Conservation (phyloP, 2,113 vertebrate species). For the Mobula hypostoma region DNA sequence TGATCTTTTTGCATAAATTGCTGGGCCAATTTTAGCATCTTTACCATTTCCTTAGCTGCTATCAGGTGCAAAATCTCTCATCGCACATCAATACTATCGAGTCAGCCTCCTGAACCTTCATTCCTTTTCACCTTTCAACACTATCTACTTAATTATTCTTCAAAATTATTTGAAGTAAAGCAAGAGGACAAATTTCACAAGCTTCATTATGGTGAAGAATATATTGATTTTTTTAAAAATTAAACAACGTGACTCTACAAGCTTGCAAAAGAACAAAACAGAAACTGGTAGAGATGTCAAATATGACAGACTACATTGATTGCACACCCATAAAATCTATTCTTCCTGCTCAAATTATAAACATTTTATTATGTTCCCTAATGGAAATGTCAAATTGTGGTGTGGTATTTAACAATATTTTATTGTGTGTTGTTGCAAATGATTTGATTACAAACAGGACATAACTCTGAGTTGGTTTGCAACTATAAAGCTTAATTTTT, state of each 20-base stretch:
- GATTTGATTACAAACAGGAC: not conserved
- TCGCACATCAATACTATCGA: not conserved
- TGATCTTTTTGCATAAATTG: not conserved
- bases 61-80: conserved; percentile 2
- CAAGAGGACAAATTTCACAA: not conserved
- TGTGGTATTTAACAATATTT: not conserved
- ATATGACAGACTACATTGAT: conserved; percentile 4
- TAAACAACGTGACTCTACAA: not conserved
- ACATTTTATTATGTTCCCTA: not conserved
- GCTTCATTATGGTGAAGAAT: not conserved
- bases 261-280: not conserved
- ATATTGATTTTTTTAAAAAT: not conserved
- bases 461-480: not conserved
- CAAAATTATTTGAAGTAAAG: conserved; percentile 12
- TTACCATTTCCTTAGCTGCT: not conserved
- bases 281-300: not conserved
- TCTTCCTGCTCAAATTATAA: not conserved
- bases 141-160: not conserved
- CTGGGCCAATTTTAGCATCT: not conserved
- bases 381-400: not conserved
- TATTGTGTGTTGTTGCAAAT: not conserved
- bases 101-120: not conserved
- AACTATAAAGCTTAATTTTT: not conserved
- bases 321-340: not conserved
- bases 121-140: not conserved